Base-by-base conservation (phyloP, 1,140 invertebrate genomes). In the Lucilia sericata region DNA sequence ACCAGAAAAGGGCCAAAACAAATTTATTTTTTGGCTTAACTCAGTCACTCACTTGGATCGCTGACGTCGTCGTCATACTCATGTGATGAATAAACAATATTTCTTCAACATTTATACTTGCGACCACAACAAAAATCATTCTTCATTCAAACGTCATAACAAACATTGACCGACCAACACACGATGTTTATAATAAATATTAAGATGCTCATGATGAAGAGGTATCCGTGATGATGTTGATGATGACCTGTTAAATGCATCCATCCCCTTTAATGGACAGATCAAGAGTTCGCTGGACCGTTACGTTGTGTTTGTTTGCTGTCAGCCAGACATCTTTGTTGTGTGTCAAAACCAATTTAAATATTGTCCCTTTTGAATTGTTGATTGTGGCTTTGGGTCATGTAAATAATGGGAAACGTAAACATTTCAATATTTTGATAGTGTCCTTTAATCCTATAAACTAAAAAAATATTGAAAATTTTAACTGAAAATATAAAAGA, bases 311-410 rank as follows among this genome's bases (percentile, higher is more conserved):
- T 60, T n/a, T 78, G 36, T 76, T 2, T 5, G 19, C 5, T 21
- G 65, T 21, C 19, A 70, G 65, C 10, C 55, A 60, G n/a, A 60
- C n/a, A n/a, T 60, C 65, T 21, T 21, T 70, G 65, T 70, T 70
- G 76, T 80, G 76, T 80, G 76, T 80, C 76, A 80, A 80, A 80
- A 80, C 76, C 76, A 80, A 80, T 80, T 80, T 80, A 80, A 80
- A 80, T 80, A 80, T 80, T 80, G n/a, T 80, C 19, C 76, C 21
- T 80, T 49, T 42, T 42, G 42, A 42, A 3, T 3, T 42, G 42
- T 42, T 60, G 5, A n/a, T 60, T n/a, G 55, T 70, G 21, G 65
- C 65, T 70, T 21, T 21, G 65, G 65, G 8, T 70, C 65, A 70
- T 70, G 65, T 70, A 19, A 70, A 70, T 9, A 70, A 19, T 9